A percentile compares a stretch with the other conserved stretches of the same genome.
Evolutionary conservation across 2,797 vertebrate genomes (phyloP).

Genomic region (Tauraco hartlaubi): DNA sequence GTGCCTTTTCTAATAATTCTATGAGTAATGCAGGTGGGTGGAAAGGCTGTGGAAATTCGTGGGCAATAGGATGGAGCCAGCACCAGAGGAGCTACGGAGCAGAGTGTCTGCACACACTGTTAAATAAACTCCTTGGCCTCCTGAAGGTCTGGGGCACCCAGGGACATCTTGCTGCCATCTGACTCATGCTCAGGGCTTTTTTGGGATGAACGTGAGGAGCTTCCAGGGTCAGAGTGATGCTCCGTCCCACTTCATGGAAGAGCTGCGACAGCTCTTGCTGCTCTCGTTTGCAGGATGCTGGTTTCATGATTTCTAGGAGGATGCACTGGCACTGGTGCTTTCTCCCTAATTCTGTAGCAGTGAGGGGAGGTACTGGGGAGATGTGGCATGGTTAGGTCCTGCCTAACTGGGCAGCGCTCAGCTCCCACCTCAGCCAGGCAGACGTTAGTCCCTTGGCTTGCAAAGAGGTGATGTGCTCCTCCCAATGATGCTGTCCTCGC

Average conservation of each 20-base stretch:
- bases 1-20: neutral
- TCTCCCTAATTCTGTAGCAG: neutral
- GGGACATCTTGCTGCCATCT: rapidly evolving
- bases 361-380: neutral
- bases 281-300: neutral
- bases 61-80: neutral
- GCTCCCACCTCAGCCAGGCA: neutral
- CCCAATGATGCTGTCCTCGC: neutral
- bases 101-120: neutral
- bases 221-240: neutral
- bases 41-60: neutral
- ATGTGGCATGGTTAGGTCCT: rapidly evolving
- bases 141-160: neutral
- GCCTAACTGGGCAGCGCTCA: neutral
- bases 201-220: neutral
- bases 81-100: neutral
- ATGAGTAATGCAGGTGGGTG: neutral
- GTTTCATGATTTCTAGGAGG: no score
- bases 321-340: neutral
- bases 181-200: neutral
- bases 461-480: neutral
- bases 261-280: neutral
- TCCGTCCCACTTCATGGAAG: neutral
- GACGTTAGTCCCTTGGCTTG: neutral
- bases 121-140: neutral